Percentiles rank a stretch among this genome's conserved stretches.
Evolutionary conservation across 2,888 invertebrate species (phyloP).

Genomic region (Endomychus coccineus): DNA sequence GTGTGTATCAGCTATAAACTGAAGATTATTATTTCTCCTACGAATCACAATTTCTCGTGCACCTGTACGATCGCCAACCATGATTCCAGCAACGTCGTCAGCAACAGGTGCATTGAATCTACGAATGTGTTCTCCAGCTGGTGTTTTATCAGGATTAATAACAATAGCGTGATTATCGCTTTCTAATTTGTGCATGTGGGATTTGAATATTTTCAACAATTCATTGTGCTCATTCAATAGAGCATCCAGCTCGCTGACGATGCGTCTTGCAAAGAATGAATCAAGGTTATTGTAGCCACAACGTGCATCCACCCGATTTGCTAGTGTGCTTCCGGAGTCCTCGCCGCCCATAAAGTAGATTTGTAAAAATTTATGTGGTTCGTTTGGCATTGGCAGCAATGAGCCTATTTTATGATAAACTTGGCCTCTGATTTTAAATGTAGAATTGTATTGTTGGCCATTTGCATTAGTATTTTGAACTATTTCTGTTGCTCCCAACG

Average conservation of each 20-base stretch:
- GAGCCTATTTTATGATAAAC: constrained; percentile 6
- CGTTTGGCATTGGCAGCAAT: constrained; percentile 6
- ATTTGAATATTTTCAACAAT: constrained; percentile 32
- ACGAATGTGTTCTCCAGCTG: constrained; percentile 32
- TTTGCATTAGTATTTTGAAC: constrained; percentile 17
- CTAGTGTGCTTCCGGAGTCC: constrained; percentile 22
- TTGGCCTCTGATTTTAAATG: constrained; percentile 24
- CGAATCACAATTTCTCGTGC: constrained; percentile 24
- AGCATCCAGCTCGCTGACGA: constrained; percentile 24
- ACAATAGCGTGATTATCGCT: constrained; percentile 28
- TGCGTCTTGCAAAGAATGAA: constrained; percentile 24
- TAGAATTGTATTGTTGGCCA: constrained; percentile 19
- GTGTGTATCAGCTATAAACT: constrained; percentile 25
- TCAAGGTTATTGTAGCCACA: constrained; percentile 18
- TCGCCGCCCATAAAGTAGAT: constrained; percentile 14
- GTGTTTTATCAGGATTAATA: constrained; percentile 30
- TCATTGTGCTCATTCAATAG: constrained; percentile 30
- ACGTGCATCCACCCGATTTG: constrained; percentile 26
- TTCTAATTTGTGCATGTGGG: constrained; percentile 24
- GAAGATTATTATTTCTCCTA: constrained; percentile 24
- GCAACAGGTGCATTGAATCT: constrained; percentile 35
- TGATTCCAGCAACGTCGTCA: constrained; percentile 29
- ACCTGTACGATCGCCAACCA: constrained; percentile 27
- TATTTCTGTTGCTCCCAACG: constrained; percentile 22
- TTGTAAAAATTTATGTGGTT: constrained; percentile 4